phyloP scores from a whole-genome alignment of 1,140 invertebrate species.

The Drosophila melanogaster region Release_6_plus_ISO1_MT NT_033779.5:5756501-5757000 shows the following conservation, averaged over 20 bases:
- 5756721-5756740: conserved; percentile 68
- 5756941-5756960: conserved; percentile 32
- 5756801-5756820: conserved; percentile 47
- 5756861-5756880: conserved; percentile 35
- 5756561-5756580: too few relatives aligned
- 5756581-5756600: too few relatives aligned
- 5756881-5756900: conserved; percentile 21
- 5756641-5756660: neutral
- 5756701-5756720: conserved; percentile 31
- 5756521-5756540: too few relatives aligned
- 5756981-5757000: neutral
- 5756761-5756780: conserved; percentile 10
- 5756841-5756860: conserved; percentile 2
- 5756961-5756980: conserved; percentile 68
- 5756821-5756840: conserved; percentile 54
- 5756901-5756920: neutral
- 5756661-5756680: neutral
- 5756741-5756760: conserved; percentile 60
- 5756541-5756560: too few relatives aligned
- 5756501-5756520: too few relatives aligned
- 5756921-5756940: neutral
- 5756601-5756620: too few relatives aligned
- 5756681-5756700: conserved; percentile 4
- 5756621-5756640: too few relatives aligned
- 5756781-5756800: conserved; percentile 47